These are phyloP conservation scores for Sipha maydis DNA, from an alignment of 2,888 invertebrate species.

Conservation along the genomic window DNA sequence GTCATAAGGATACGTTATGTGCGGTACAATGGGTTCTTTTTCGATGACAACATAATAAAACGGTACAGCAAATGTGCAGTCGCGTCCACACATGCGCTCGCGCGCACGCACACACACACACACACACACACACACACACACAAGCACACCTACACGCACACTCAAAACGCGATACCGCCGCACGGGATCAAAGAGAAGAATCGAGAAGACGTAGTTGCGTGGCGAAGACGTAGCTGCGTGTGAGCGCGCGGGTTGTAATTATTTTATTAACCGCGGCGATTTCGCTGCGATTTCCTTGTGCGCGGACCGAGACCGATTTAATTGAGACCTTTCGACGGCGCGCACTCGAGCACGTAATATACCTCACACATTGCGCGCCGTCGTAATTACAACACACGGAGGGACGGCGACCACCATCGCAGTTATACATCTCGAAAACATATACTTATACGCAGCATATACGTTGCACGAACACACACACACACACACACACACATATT, in stretches of 20 bases:
- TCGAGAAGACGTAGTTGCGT: background rate
- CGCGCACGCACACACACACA: background rate
- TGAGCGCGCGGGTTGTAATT: slow-evolving; percentile 2
- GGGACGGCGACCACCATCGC: slow-evolving; percentile 17
- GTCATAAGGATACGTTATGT: no score
- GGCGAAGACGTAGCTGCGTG: background rate
- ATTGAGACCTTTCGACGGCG: slow-evolving; percentile 48
- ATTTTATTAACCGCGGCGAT: background rate
- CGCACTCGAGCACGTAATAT: background rate
- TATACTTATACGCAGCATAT: background rate
- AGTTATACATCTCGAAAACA: background rate
- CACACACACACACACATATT: background rate
- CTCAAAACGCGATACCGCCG: background rate
- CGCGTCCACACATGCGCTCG: no score
- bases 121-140: background rate
- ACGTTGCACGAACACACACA: background rate
- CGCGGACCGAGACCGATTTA: slow-evolving; percentile 46
- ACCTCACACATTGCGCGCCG: slow-evolving; percentile 33
- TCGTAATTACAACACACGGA: background rate
- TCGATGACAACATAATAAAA: no score
- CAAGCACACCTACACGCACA: no score
- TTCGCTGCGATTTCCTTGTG: background rate
- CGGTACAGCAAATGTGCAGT: no score
- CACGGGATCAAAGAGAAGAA: background rate
- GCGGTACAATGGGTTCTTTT: no score